A percentile compares a stretch with the other conserved stretches of the same genome.
phyloP scores from a whole-genome alignment of 2,113 vertebrate species.

The Micronycteris hirsuta region DNA sequence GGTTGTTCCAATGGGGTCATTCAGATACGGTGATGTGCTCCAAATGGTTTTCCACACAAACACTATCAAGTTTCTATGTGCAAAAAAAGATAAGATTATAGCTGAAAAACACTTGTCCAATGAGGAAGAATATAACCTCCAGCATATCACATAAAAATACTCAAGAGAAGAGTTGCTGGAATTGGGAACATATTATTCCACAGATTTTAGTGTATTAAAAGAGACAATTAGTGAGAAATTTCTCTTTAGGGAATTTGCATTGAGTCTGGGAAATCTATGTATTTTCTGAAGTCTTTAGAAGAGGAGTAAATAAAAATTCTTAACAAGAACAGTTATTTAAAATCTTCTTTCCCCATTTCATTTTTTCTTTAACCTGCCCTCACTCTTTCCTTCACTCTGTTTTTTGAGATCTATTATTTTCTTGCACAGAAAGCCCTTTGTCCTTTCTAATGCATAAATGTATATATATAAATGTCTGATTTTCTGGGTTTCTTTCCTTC shows the following conservation, averaged over 20 bases:
- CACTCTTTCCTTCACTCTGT: not conserved
- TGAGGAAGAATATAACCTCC: not conserved
- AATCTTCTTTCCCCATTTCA: not conserved
- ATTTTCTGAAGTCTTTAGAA: not conserved
- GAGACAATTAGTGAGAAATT: not conserved
- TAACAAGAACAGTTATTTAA: not conserved
- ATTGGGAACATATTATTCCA: not conserved
- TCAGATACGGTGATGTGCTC: not conserved
- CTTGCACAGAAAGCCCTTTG: not conserved
- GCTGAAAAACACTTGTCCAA: not conserved
- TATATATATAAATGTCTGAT: not conserved
- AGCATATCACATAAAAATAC: not conserved
- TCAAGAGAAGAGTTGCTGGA: not conserved
- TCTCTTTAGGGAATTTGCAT: not conserved
- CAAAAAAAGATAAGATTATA: not conserved
- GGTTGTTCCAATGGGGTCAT: not conserved
- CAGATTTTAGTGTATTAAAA: not conserved
- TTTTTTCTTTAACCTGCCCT: not conserved
- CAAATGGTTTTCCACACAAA: not conserved
- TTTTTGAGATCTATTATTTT: not conserved
- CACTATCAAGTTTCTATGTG: not conserved
- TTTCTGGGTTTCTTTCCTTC: not conserved
- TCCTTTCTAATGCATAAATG: not conserved
- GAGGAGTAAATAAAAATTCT: not conserved
- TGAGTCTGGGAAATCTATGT: not conserved